Evolutionary conservation across 2,888 invertebrate genomes (phyloP).

Genomic region (Lasioglossum leucozonium): DNA sequence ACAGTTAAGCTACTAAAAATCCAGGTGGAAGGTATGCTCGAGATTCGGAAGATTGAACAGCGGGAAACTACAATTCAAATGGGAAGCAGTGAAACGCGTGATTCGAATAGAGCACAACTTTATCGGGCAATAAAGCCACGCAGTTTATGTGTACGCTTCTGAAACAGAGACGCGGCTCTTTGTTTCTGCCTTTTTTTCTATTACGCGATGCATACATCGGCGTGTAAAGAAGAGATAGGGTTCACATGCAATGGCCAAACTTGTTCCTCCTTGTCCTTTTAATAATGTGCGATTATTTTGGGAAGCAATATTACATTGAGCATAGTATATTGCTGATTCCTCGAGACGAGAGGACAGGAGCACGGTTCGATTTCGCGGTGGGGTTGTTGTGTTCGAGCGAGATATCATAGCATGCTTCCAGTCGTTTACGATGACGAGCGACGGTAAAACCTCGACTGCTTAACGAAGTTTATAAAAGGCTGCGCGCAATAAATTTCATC

Average conservation of each 20-base stretch:
- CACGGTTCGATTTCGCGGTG: conserved; percentile 8
- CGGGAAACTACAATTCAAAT: conserved; percentile 8
- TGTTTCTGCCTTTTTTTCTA: conserved; percentile 31
- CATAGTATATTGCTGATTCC: no score
- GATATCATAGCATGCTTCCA: not conserved
- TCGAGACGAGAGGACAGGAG: not conserved
- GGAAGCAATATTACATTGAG: no score
- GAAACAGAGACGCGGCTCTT: conserved; percentile 28
- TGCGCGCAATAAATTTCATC: conserved; percentile 39
- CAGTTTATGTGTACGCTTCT: conserved; percentile 36
- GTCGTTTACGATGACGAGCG: conserved; percentile 39
- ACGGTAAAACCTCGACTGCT: conserved; percentile 14
- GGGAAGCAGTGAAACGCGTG: conserved; percentile 11
- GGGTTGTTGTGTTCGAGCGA: not conserved
- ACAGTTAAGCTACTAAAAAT: conserved; percentile 16
- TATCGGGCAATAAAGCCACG: conserved; percentile 39
- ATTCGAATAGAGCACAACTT: conserved; percentile 30
- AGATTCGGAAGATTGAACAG: conserved; percentile 24
- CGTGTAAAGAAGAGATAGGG: conserved; percentile 14
- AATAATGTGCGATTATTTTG: no score
- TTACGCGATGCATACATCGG: conserved; percentile 30
- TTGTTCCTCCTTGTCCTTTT: no score
- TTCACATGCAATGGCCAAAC: no score
- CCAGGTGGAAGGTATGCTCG: not conserved
- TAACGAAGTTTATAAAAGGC: conserved; percentile 17